Conservation (phyloP, 2,113 vertebrate genomes). For the Rhabdomys dilectus region DNA sequence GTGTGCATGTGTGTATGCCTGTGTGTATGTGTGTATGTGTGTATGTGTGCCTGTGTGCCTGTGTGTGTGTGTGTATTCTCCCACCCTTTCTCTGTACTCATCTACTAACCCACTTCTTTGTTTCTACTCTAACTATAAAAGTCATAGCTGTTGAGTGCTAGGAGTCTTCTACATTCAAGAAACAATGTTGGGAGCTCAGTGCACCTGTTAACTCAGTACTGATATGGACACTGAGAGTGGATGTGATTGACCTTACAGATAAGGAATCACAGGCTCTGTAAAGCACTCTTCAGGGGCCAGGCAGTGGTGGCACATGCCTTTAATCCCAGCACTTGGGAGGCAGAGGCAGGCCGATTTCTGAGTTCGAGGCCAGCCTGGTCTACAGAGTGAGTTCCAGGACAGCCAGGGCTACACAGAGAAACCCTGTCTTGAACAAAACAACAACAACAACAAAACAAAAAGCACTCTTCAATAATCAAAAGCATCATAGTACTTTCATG, state of each 20-base stretch:
- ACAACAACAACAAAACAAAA: no score
- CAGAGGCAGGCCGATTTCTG: no score
- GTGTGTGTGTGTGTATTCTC: no score
- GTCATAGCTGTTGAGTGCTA: background rate
- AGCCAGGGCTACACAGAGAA: no score
- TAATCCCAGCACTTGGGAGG: no score
- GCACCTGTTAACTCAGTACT: background rate
- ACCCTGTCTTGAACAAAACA: no score
- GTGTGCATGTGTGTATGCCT: no score
- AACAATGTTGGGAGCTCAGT: background rate
- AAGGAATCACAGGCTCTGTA: background rate
- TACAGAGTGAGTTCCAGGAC: no score
- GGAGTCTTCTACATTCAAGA: background rate
- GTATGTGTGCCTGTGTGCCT: no score
- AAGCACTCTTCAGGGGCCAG: background rate
- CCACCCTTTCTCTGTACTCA: background rate
- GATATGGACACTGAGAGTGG: background rate
- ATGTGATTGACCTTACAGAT: background rate
- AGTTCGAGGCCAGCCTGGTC: no score
- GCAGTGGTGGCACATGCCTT: no score
- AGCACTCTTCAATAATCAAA: background rate
- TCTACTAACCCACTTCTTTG: background rate
- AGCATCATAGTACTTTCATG: conserved; percentile 3
- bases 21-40: no score
- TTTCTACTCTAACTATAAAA: conserved; percentile 35